A percentile compares a stretch with the other conserved stretches of the same genome.
Evolutionary conservation across 2,797 vertebrate genomes (phyloP).

Genomic region (Phalloptychus januarius): DNA sequence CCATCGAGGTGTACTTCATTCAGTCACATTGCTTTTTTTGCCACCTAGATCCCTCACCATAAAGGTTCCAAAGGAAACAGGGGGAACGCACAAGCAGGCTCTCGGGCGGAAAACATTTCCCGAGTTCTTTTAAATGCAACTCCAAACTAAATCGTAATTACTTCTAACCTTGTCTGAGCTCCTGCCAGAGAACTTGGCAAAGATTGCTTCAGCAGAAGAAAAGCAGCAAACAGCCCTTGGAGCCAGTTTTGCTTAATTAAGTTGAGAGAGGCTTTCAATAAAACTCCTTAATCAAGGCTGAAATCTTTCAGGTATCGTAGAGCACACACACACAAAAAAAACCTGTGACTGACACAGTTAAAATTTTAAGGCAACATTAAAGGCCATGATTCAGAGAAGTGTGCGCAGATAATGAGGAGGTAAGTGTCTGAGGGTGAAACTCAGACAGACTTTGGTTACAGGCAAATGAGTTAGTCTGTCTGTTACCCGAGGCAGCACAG

Average conservation of each 20-base stretch:
- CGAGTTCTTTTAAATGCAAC: constrained; percentile 46
- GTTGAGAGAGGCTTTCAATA: constrained; percentile 53
- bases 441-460: constrained; percentile 71
- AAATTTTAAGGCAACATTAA: constrained; percentile 47
- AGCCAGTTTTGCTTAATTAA: constrained; percentile 61
- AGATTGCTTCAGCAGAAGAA: constrained; percentile 40
- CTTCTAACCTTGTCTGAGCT: constrained; percentile 50
- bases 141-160: constrained; percentile 57
- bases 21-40: constrained; percentile 63
- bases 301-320: constrained; percentile 54
- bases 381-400: constrained; percentile 39
- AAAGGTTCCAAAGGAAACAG: constrained; percentile 75
- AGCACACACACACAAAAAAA: constrained; percentile 35
- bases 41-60: constrained; percentile 63
- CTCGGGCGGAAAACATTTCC: constrained; percentile 58
- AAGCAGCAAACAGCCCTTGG: constrained; percentile 37
- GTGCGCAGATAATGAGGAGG: constrained; percentile 53
- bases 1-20: constrained; percentile 61
- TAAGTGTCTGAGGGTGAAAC: constrained; percentile 49
- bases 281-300: constrained; percentile 56
- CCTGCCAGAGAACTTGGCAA: constrained; percentile 24
- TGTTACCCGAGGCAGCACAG: constrained; percentile 91
- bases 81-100: constrained; percentile 53
- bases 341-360: constrained; percentile 58
- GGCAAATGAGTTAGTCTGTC: constrained; percentile 48